phyloP scores from a whole-genome alignment of 2,797 vertebrate genomes.

The Leptoclinus maculatus region DNA sequence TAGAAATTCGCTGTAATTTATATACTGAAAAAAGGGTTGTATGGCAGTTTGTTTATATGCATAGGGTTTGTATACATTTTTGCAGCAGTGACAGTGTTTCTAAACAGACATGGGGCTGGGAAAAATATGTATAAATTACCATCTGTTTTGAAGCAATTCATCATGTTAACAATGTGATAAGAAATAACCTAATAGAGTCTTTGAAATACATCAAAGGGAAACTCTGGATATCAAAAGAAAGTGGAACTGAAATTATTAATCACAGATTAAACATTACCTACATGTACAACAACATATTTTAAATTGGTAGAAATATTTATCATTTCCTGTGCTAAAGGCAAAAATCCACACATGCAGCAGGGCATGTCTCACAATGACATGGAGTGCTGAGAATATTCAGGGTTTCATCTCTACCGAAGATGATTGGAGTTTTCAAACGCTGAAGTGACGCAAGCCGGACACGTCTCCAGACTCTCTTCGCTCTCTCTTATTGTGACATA shows the following conservation, averaged over 20 bases:
- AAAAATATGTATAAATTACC: conserved; percentile 14
- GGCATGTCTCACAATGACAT: too few relatives aligned
- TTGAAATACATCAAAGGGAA: conserved; percentile 50
- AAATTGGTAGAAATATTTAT: too few relatives aligned
- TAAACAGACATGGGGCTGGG: background rate
- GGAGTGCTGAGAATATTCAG: too few relatives aligned
- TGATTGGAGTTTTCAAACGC: too few relatives aligned
- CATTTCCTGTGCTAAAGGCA: too few relatives aligned
- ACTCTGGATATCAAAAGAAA: conserved; percentile 20
- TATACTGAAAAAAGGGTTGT: background rate
- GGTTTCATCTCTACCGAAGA: too few relatives aligned
- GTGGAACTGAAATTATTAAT: conserved; percentile 17
- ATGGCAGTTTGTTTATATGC: background rate
- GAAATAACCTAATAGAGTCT: conserved; percentile 22
- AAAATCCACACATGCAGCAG: too few relatives aligned
- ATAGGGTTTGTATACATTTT: background rate
- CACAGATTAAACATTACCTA: conserved; percentile 11
- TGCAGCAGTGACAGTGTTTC: background rate
- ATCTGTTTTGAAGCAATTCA: conserved; percentile 7
- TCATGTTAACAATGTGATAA: conserved; percentile 22
- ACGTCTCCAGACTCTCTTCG: too few relatives aligned
- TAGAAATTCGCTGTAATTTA: background rate
- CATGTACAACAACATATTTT: too few relatives aligned
- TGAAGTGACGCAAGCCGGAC: too few relatives aligned
- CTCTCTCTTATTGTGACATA: too few relatives aligned